phyloP scores from a whole-genome alignment of 2,888 invertebrate genomes.

The Sussaba pulchella region DNA sequence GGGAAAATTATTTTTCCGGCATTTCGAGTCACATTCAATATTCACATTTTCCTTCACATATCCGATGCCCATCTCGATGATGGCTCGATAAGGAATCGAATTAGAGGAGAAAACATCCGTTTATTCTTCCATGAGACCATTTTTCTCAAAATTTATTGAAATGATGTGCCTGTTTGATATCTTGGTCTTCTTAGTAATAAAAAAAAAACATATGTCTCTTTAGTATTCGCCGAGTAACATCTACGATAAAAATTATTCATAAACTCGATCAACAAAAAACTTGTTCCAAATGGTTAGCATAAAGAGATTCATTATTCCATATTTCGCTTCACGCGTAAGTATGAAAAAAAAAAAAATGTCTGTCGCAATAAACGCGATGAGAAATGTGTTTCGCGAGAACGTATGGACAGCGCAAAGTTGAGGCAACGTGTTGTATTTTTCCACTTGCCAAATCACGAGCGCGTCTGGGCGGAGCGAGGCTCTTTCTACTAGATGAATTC shows the following conservation, averaged over 20 bases:
- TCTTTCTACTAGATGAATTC: constrained; percentile 62
- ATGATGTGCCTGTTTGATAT: too few relatives aligned
- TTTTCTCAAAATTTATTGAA: too few relatives aligned
- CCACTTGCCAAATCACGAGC: constrained; percentile 61
- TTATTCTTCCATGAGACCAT: too few relatives aligned
- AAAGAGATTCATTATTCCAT: constrained; percentile 26
- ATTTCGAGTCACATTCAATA: too few relatives aligned
- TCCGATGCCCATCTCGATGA: too few relatives aligned
- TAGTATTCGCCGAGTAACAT: too few relatives aligned
- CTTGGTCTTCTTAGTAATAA: too few relatives aligned
- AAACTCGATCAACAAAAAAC: background rate
- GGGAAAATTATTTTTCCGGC: background rate
- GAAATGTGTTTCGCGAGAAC: constrained; percentile 33
- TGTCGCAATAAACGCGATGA: constrained; percentile 35
- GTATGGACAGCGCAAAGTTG: constrained; percentile 44
- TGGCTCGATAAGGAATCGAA: too few relatives aligned
- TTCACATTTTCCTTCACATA: too few relatives aligned
- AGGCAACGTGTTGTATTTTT: constrained; percentile 62
- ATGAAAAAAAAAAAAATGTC: background rate
- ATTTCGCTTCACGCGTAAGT: constrained; percentile 21
- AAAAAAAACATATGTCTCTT: too few relatives aligned
- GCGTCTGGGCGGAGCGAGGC: constrained; percentile 46
- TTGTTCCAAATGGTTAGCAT: constrained; percentile 17
- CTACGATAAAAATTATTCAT: background rate
- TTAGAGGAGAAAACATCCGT: too few relatives aligned